Evolutionary conservation across 2,888 invertebrate genomes (phyloP), one percentile per base, ranked within the genome.

Genomic region (Malthinus flaveolus): DNA sequence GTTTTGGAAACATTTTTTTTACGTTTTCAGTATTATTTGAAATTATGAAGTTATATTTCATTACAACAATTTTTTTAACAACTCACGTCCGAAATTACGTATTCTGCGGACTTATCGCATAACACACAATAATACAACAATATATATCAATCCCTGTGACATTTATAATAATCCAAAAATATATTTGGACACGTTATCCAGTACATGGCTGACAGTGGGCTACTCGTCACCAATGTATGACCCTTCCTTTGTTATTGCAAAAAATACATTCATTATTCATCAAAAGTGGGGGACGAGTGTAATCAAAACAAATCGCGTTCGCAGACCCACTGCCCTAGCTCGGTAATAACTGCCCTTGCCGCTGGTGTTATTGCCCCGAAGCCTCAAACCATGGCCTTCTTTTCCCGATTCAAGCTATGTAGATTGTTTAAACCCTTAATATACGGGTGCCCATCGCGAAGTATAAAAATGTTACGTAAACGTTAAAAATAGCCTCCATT

Each of bases 291-390:
- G 71, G 71, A 68, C 68, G 68, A 68, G 71, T 69, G 72, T 74
- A 74, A 75, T 75, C 75, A 75, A 74, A 75, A 75, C 75, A 75
- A 74, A 75, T 75, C 75, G 75, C 72, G 71, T 68, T 72, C 64
- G 67, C 66, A 68, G 71, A 71, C 74, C 73, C 72, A 72, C 71
- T 74, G 73, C 72, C 74, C 74, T 72, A 71, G 65, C 70, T 64
- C 62, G 66, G 67, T 69, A 70, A 72, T 69, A 69, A 68, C 69
- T 71, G 68, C 70, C 71, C 71, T 69, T 71, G 67, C 69, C 63
- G 49, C 53, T 49, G 58, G 60, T 56, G 49, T 57, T 60, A 48
- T 37, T 49, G 48, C 68, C 69, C 63, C 67, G 63, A 67, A 70
- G 51, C 68, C 69, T 59, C 68, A 65, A 68, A 71, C 69, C 71